A percentile compares a stretch with the other conserved stretches of the same genome.
Conservation (phyloP, 2,113 vertebrate genomes). For the Dasyprocta punctata region DNA sequence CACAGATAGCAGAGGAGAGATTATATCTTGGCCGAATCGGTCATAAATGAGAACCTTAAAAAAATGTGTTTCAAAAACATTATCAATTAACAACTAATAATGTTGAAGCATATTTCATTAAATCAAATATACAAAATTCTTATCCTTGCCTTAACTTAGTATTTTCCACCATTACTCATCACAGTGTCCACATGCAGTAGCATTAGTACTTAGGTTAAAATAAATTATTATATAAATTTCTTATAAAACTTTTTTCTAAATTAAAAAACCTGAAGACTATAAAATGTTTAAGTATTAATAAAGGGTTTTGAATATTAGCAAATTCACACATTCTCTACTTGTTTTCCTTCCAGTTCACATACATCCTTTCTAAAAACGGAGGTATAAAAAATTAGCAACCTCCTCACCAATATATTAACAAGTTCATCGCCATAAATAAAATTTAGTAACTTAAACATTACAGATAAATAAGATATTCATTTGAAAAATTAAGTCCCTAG, state of each 20-base stretch:
- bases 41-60: conserved; percentile 97
- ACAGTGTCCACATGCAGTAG: background rate
- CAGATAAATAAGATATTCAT: background rate
- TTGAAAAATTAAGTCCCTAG: conserved; percentile 30
- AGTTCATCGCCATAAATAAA: conserved; percentile 9
- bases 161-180: conserved; percentile 45
- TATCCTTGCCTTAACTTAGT: conserved; percentile 35
- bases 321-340: background rate
- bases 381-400: conserved; percentile 6
- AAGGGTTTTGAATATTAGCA: conserved; percentile 8
- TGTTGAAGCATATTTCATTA: conserved; percentile 30
- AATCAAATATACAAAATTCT: conserved; percentile 36
- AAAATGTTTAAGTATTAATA: conserved; percentile 6
- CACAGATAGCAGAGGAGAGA: conserved; percentile 96
- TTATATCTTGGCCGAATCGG: conserved; percentile 99
- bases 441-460: conserved; percentile 43
- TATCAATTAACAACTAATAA: conserved; percentile 32
- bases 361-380: conserved; percentile 25
- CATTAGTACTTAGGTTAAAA: conserved; percentile 24
- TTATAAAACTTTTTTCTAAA: conserved; percentile 4
- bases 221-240: conserved; percentile 32
- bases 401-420: conserved; percentile 20
- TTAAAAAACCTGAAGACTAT: conserved; percentile 34
- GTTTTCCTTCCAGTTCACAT: background rate
- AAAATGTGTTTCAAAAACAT: conserved; percentile 35